Conservation (phyloP, 2,888 invertebrate genomes). For the Boloria euphrosyne region DNA sequence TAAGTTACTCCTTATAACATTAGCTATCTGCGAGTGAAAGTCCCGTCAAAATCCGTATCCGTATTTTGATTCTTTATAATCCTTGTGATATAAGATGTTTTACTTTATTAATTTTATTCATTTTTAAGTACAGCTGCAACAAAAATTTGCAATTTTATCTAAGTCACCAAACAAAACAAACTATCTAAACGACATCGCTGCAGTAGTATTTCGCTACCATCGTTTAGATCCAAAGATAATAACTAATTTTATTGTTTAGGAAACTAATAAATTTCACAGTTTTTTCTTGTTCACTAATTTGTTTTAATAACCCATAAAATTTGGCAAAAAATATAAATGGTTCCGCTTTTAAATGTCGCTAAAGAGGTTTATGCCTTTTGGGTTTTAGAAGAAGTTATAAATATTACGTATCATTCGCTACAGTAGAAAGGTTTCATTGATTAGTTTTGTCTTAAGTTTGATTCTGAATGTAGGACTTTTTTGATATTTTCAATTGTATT, state of each 20-base stretch:
- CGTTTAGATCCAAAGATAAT: conserved; percentile 71
- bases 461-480: too few relatives aligned
- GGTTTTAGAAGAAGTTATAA: conserved; percentile 18
- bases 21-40: too few relatives aligned
- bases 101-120: background rate
- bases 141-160: conserved; percentile 20
- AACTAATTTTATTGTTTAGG: conserved; percentile 73
- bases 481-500: too few relatives aligned
- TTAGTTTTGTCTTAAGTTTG: too few relatives aligned
- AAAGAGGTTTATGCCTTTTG: conserved; percentile 26
- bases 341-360: conserved; percentile 40
- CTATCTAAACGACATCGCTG: conserved; percentile 60
- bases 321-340: conserved; percentile 56
- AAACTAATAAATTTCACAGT: conserved; percentile 72
- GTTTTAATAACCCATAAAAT: conserved; percentile 76
- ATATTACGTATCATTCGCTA: conserved; percentile 3
- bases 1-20: too few relatives aligned
- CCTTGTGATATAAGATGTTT: too few relatives aligned
- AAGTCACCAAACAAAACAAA: conserved; percentile 18
- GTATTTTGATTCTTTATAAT: too few relatives aligned
- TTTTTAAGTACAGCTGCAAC: conserved; percentile 7
- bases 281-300: conserved; percentile 63
- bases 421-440: too few relatives aligned
- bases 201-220: conserved; percentile 51
- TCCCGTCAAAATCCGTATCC: too few relatives aligned